phyloP scores from a whole-genome alignment of 2,113 vertebrate species.

The Variabilichromis moorii region DNA sequence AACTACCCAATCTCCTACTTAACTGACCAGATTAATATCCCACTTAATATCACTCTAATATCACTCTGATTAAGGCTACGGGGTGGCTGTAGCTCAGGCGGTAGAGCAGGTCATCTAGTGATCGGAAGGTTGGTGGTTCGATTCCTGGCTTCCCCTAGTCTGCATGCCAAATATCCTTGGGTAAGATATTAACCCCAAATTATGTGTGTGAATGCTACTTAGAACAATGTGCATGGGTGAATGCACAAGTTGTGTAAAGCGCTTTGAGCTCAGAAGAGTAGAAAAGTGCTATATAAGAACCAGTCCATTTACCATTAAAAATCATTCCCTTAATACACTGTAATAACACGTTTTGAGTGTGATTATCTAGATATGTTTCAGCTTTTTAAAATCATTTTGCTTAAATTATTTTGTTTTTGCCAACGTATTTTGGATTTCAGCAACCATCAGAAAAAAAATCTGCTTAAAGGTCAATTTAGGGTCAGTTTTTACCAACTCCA shows the following conservation, averaged over 20 bases:
- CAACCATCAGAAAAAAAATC: neutral
- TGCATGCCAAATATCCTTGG: neutral
- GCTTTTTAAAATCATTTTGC: neutral
- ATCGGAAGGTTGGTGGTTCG: accelerated
- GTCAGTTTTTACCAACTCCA: neutral
- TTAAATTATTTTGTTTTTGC: neutral
- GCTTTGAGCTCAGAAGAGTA: neutral
- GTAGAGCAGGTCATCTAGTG: neutral
- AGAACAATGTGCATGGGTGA: neutral
- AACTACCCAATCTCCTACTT: neutral
- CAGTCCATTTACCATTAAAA: neutral
- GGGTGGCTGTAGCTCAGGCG: accelerated
- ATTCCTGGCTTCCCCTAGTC: neutral
- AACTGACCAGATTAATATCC: neutral
- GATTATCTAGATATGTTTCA: neutral
- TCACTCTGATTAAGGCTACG: neutral
- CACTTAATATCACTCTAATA: neutral
- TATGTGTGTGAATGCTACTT: neutral
- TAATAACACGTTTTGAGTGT: neutral
- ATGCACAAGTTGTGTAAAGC: neutral
- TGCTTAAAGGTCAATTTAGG: neutral
- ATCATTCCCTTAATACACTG: neutral
- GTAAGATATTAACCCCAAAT: neutral
- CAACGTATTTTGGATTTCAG: neutral
- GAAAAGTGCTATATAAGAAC: neutral